Evolutionary conservation across 2,797 vertebrate species (phyloP), one percentile per base, ranked within the genome.

Genomic region (Paguma larvata): DNA sequence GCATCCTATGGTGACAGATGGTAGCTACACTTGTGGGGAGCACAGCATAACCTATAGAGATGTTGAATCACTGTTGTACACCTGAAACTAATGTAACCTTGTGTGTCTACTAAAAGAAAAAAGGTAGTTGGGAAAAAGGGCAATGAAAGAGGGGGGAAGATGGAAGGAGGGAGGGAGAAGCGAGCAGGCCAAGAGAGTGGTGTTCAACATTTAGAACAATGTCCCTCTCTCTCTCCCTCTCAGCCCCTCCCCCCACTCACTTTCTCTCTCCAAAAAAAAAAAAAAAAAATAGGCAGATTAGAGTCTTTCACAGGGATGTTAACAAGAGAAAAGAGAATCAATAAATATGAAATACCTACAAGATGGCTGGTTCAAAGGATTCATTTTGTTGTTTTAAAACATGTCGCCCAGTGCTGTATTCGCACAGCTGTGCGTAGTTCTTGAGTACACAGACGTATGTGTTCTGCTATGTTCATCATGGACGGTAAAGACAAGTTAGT

Each of bases 81-180:
- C 73, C 44, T 75, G 44, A 44, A 18, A 32, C 27, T 48, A 32
- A 75, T 1, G 27, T 32, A 32, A 75, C 27, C 16, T 32, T 75
- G 27, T 48, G 41, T 18, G 73, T 75, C 9, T 8, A 32, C 73
- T 18, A 32, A 32, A 11, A 15, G n/a, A 3, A 5, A 38, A 75
- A 75, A 70, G 25, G 44, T 99, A 98, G 7, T 98, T 44, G 48
- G 1, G 12, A 19, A 30, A 32, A 32, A 0, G 4, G 12, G 15
- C 8, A 30, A 48, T 30, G 46, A n/a, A 8, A 32, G 21, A 0
- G 0, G 12, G 2, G 16, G 41, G 15, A 41, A 46, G n/a, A 21
- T 27, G 6, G 32, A 32, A n/a, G 18, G 21, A 48, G n/a, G 46
- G 4, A 25, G 2, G 16, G 34, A 27, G 16, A 53, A 23, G 18